Percentiles rank a stretch among this genome's conserved stretches.
Conservation (phyloP, 23 tunicate species). For the Aplidium turbinatum region DNA sequence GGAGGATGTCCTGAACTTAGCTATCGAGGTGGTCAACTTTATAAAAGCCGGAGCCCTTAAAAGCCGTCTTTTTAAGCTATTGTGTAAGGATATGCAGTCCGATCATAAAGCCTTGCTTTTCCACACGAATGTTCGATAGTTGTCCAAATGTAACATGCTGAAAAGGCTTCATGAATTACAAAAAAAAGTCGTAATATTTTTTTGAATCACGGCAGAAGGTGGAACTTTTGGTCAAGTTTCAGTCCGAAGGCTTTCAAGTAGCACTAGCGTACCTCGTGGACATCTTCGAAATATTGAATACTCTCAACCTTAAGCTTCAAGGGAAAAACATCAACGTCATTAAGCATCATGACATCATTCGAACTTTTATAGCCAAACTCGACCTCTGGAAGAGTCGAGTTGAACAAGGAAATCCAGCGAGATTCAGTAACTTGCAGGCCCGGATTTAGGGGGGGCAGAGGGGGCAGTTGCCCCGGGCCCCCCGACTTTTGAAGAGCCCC, state of each 20-base stretch:
- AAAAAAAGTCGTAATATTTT: constrained; percentile 37
- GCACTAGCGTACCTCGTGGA: constrained; percentile 47
- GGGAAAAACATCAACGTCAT: no score
- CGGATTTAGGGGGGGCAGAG: no score
- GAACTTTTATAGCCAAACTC: no score
- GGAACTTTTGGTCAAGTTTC: no score
- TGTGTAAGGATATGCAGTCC: constrained; percentile 23
- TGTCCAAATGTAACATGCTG: constrained; percentile 36
- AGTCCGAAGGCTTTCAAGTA: constrained; percentile 17
- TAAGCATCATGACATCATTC: no score
- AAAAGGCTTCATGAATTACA: constrained; percentile 39
- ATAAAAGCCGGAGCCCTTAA: constrained; percentile 25
- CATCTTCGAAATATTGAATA: constrained; percentile 34
- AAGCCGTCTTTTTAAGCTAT: constrained; percentile 15
- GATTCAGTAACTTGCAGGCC: no score
- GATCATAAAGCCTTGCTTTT: constrained; percentile 19
- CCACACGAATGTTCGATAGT: constrained; percentile 27
- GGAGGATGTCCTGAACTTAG: constrained; percentile 15
- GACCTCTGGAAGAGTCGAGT: no score
- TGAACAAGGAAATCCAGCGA: no score
- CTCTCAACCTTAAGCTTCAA: constrained; percentile 42
- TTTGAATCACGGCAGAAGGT: not conserved
- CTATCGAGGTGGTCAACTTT: constrained; percentile 6
- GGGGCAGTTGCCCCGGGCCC: no score
- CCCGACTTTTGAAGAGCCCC: no score